A percentile compares a stretch with the other conserved stretches of the same genome.
These are phyloP conservation scores for Drosophila littoralis DNA, from an alignment of 1,140 invertebrate genomes.

Conservation along the genomic window DNA sequence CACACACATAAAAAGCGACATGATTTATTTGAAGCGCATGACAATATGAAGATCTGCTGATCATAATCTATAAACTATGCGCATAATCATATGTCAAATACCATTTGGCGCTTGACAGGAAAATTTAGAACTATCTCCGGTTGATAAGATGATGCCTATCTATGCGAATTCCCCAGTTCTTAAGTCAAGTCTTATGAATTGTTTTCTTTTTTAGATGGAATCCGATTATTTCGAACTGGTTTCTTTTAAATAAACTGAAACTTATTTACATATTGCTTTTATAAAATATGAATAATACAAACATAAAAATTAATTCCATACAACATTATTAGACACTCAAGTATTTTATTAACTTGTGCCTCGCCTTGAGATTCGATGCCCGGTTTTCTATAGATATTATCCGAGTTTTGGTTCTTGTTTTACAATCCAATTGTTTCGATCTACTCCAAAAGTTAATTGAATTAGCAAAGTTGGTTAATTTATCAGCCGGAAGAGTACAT, in stretches of 20 bases:
- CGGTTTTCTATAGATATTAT: too few relatives aligned
- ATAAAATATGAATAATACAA: not conserved
- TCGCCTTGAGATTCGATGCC: too few relatives aligned
- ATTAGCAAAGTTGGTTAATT: not conserved
- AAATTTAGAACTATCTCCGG: not conserved
- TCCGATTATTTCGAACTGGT: not conserved
- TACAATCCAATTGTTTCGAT: too few relatives aligned
- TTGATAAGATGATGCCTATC: not conserved
- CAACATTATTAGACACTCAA: too few relatives aligned
- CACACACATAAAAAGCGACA: not conserved
- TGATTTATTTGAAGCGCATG: conserved; percentile 34
- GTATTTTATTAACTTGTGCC: too few relatives aligned
- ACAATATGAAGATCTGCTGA: conserved; percentile 34
- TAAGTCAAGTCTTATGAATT: not conserved
- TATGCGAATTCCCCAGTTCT: not conserved
- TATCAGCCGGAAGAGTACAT: not conserved
- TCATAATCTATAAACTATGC: conserved; percentile 43
- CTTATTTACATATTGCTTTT: not conserved
- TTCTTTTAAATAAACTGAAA: not conserved
- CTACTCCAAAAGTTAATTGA: not conserved
- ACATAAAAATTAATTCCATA: not conserved
- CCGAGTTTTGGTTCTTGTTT: too few relatives aligned
- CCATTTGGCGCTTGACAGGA: conserved; percentile 23
- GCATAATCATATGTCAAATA: conserved; percentile 41
- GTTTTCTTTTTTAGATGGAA: not conserved